Percentiles rank a stretch among this genome's conserved stretches.
phyloP scores from a whole-genome alignment of 2,113 vertebrate species.

The Hydrolagus affinis region DNA sequence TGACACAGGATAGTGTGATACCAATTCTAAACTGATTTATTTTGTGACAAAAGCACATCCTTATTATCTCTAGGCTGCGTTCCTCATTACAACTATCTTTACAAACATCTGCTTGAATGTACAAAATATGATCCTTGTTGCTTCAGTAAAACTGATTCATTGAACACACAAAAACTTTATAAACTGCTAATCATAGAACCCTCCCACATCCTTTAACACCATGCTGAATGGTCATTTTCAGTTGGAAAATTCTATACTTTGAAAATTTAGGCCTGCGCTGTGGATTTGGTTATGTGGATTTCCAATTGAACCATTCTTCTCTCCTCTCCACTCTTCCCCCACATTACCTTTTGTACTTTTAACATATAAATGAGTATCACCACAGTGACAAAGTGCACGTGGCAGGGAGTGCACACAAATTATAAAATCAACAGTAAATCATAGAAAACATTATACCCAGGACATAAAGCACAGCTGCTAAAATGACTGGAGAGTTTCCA shows the following conservation, averaged over 20 bases:
- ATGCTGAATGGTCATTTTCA: too few species aligned
- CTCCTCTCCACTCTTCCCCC: background rate
- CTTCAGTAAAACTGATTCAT: too few species aligned
- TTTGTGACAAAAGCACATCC: background rate
- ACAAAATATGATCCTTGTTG: too few species aligned
- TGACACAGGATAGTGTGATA: background rate
- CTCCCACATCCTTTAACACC: too few species aligned
- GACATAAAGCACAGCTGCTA: background rate
- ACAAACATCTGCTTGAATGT: too few species aligned
- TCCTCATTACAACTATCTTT: too few species aligned
- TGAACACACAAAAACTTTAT: too few species aligned
- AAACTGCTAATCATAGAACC: too few species aligned
- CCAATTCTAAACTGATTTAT: background rate
- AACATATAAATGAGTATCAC: background rate
- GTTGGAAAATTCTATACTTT: too few species aligned
- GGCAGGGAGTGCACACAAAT: background rate
- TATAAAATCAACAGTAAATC: background rate
- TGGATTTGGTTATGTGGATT: background rate
- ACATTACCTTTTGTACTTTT: background rate
- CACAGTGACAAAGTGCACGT: background rate
- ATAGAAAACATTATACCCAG: constrained; percentile 21
- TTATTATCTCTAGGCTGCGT: background rate
- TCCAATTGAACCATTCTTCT: background rate
- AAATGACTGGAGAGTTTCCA: background rate
- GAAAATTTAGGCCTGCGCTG: too few species aligned